Evolutionary conservation across 2,797 vertebrate genomes (phyloP).

Genomic region (Melopsittacus undulatus): DNA sequence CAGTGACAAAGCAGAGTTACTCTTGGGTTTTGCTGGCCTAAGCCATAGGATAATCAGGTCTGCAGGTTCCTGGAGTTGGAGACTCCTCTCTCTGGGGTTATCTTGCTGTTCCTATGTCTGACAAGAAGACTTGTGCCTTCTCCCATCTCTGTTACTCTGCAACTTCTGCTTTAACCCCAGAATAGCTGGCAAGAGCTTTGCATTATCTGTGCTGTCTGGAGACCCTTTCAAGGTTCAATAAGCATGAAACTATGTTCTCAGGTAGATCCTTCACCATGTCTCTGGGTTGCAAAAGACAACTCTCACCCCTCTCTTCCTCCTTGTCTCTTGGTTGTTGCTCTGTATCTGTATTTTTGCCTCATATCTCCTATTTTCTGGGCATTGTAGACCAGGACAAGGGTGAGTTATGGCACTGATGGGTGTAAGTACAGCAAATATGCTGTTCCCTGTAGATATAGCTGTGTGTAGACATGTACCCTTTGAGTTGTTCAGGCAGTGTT

Average conservation of each 20-base stretch:
- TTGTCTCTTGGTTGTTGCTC: neutral
- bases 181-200: neutral
- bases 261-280: neutral
- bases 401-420: fast-evolving
- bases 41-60: neutral
- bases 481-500: neutral
- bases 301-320: neutral
- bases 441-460: neutral
- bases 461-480: neutral
- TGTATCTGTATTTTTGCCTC: neutral
- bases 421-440: neutral
- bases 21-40: neutral
- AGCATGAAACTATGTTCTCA: neutral
- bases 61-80: neutral
- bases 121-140: neutral
- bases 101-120: neutral
- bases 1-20: neutral
- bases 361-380: neutral
- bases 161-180: neutral
- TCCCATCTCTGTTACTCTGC: neutral
- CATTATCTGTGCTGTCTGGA: neutral
- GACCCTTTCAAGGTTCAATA: neutral
- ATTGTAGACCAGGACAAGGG: neutral
- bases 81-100: neutral
- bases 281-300: neutral